phyloP scores from a whole-genome alignment of 2,113 vertebrate genomes.

The Melanocharis versteri region DNA sequence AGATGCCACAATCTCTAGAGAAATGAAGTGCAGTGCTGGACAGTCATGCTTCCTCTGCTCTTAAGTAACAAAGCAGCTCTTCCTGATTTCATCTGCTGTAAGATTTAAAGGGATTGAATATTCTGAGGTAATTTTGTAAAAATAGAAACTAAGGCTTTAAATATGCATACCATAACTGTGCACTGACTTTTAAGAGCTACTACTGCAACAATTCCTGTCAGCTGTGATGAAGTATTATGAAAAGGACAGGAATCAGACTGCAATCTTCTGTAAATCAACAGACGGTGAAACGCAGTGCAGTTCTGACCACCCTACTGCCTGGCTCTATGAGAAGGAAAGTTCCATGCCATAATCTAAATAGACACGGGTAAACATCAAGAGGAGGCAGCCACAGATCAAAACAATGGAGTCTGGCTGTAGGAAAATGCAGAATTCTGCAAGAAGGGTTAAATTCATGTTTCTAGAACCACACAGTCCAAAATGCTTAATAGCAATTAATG shows the following conservation, averaged over 20 bases:
- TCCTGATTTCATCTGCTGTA: background rate
- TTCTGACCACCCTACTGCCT: background rate
- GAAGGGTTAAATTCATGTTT: background rate
- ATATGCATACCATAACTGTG: background rate
- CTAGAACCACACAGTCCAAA: background rate
- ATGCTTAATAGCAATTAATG: background rate
- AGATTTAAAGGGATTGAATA: background rate
- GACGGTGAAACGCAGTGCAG: background rate
- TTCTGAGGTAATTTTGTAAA: background rate
- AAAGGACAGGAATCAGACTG: background rate
- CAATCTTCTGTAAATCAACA: background rate
- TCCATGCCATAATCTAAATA: background rate
- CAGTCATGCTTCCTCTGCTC: background rate
- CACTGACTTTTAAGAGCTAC: background rate
- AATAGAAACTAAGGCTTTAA: background rate
- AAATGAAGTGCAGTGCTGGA: background rate
- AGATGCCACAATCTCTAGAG: background rate
- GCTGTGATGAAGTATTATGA: background rate
- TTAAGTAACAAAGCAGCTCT: background rate
- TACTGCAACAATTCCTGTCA: background rate
- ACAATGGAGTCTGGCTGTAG: background rate
- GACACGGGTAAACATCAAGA: background rate
- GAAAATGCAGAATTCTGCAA: background rate
- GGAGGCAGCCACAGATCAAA: background rate
- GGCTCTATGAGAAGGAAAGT: background rate